phyloP scores from a whole-genome alignment of 1,140 invertebrate genomes.

The Apolygus lucorum region DNA sequence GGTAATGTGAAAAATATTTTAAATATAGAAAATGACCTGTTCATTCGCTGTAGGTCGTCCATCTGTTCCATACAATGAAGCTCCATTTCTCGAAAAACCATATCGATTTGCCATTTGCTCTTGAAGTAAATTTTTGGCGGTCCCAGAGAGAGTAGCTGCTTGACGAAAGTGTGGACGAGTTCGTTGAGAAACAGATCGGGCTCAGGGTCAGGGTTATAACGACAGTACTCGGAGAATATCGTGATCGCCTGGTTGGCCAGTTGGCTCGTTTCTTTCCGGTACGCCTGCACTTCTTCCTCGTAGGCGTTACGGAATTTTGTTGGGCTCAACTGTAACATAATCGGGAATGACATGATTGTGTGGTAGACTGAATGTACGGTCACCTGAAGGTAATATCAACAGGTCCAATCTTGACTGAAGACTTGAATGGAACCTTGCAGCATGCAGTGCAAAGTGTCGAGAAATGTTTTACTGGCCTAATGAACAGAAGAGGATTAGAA shows the following conservation, averaged over 20 bases:
- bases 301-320: constrained; percentile 1
- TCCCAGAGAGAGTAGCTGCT: constrained; percentile 1
- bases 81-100: constrained; percentile 14
- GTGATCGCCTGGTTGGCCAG: background rate
- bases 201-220: background rate
- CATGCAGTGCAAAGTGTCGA: too few relatives aligned
- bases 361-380: background rate
- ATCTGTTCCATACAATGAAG: background rate
- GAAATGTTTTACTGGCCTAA: too few relatives aligned
- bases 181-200: background rate
- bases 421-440: too few relatives aligned
- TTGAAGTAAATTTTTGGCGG: constrained; percentile 16
- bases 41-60: background rate
- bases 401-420: background rate
- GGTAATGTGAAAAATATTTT: too few relatives aligned
- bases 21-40: too few relatives aligned
- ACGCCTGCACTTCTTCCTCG: background rate
- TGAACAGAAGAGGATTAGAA: too few relatives aligned
- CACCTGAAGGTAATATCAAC: background rate
- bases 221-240: constrained; percentile 5
- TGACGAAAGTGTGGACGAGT: constrained; percentile 1
- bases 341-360: background rate
- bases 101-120: constrained; percentile 7
- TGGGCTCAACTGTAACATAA: background rate
- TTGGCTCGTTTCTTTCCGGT: background rate